Evolutionary conservation across 2,797 vertebrate genomes (phyloP), one percentile per base, ranked within the genome.

Genomic region (Alectoris magna): DNA sequence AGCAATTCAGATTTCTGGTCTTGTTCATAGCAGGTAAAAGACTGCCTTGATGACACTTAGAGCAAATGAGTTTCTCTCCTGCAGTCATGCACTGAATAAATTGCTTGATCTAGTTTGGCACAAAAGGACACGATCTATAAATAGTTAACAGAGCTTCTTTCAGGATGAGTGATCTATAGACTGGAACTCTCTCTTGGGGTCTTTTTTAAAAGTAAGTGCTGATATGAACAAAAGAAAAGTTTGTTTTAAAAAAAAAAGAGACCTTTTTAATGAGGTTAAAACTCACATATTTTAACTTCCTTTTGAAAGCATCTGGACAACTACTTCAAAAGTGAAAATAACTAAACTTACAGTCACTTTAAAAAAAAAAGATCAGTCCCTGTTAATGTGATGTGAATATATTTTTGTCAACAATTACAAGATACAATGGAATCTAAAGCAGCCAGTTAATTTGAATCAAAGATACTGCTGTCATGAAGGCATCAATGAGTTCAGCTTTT

Each of bases 181-280:
- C 71, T 96, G 51, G 86, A 92, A 92, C 76, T 91, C 92, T 96
- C 95, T 92, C 95, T 94, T 96, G 93, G 93, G 86, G 91, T 95
- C 95, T 96, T 95, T 96, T 95, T 84, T 70, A 94, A 94, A 96
- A 91, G 94, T 94, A 93, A 95, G 94, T 95, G 84, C 80, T 88
- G 84, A 74, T 96, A 94, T 84, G 96, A 96, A 95, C 87, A 96
- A 96, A 97, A 96, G 93, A 46, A 94, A 96, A 96, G 91, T 97
- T 96, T 96, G 72, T 94, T 93, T 75, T 49, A 83, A 43, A 43
- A 70, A 64, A 89, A 91, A 90, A 79, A 85, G 48, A 43, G 55
- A 4, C 36, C 62, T 90, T 96, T 96, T 96, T 94, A 96, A 96
- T 96, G 93, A 95, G 91, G 84, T 94, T 95, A 93, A 94, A 95